Percentiles rank a stretch among this genome's conserved stretches.
These are phyloP conservation scores for Melanocharis versteri DNA, from an alignment of 2,113 vertebrate genomes.

Conservation along the genomic window DNA sequence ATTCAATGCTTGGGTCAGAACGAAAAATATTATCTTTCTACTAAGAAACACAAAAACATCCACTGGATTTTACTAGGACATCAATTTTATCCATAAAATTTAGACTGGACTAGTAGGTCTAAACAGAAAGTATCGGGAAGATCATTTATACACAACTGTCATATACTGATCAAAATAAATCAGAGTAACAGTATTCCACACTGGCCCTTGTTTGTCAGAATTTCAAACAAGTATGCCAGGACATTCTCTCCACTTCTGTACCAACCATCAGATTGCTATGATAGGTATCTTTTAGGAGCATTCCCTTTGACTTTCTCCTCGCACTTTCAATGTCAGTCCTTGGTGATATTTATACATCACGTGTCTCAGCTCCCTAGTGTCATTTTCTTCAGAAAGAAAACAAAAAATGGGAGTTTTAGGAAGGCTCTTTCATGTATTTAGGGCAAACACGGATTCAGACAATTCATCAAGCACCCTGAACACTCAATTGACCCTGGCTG, in stretches of 20 bases:
- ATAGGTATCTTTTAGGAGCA: background rate
- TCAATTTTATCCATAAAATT: background rate
- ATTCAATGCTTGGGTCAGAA: background rate
- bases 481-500: background rate
- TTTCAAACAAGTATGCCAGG: background rate
- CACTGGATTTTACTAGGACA: background rate
- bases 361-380: background rate
- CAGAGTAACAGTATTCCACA: background rate
- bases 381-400: background rate
- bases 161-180: background rate
- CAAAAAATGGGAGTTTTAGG: background rate
- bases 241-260: background rate
- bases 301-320: background rate
- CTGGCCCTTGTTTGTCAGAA: background rate
- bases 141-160: background rate
- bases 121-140: background rate
- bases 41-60: background rate
- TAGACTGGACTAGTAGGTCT: background rate
- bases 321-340: background rate
- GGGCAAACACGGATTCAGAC: background rate
- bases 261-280: background rate
- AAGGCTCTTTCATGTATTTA: background rate
- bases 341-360: background rate
- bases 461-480: background rate
- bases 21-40: background rate